Evolutionary conservation across 2,888 invertebrate species (phyloP), one percentile per base, ranked within the genome.

Genomic region (Aporophyla nigra): DNA sequence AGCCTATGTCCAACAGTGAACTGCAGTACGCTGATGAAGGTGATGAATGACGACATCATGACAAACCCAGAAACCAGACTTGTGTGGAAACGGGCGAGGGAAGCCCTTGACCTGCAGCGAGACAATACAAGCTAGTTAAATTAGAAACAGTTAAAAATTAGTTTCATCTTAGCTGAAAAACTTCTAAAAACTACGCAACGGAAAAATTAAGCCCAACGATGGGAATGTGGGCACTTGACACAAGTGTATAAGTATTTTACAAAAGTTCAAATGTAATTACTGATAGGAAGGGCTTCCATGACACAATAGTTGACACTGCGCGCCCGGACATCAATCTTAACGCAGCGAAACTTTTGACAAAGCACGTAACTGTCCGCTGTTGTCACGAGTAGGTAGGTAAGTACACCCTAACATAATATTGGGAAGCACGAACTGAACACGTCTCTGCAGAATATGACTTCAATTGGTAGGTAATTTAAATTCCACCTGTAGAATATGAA

Each of bases 201-300:
- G 5, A 71, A 51, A 58, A 80, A 65, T 84, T 84, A 65, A 68
- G 40, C 12, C 24, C 5, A 43, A 40, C 16, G 24, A 16, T 78
- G 33, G 21, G 40, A 71, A 63, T 51, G 74, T 73, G 49, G 66
- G 12, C 43, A 83, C 59, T 46, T 82, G n/a, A 43, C 59, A 27
- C 24, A 43, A 43, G 33, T 33, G 51, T 54, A 33, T 3, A 61
- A 82, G 83, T 59, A 43, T 72, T 71, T 71, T 49, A 51, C 62
- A 59, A 87, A 83, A 86, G 86, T 86, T 86, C 86, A 88, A 86
- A 86, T 43, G 70, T 88, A 88, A 86, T 88, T 68, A 65, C 66
- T 24, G 1, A 5, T 74, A 78, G 77, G 87, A 86, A 75, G 75
- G 68, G 79, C 86, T 82, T 74, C 74, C 33, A 69, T 84, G 83